These are phyloP conservation scores for Eulithis testata DNA, from an alignment of 2,888 invertebrate genomes.

Conservation along the genomic window DNA sequence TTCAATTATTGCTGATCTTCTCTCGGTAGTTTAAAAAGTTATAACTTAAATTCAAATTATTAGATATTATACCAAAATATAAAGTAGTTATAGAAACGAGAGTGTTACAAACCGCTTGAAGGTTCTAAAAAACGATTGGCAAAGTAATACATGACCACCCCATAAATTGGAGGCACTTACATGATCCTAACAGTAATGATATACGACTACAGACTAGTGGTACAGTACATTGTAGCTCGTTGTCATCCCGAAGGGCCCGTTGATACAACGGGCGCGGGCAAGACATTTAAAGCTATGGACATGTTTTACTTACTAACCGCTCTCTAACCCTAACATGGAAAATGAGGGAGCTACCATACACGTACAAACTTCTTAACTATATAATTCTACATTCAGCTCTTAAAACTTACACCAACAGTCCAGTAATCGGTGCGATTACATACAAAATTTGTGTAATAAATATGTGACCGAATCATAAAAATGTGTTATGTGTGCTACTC, in stretches of 20 bases:
- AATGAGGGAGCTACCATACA: conserved; percentile 78
- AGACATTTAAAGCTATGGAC: conserved; percentile 84
- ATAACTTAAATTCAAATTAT: background rate
- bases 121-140: conserved; percentile 48
- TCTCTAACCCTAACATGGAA: conserved; percentile 78
- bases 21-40: background rate
- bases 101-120: conserved; percentile 15
- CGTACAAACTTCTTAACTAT: conserved; percentile 77
- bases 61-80: conserved; percentile 14
- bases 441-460: conserved; percentile 79
- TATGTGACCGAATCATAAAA: conserved; percentile 74
- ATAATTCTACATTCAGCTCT: conserved; percentile 75
- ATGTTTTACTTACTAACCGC: conserved; percentile 79
- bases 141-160: conserved; percentile 73
- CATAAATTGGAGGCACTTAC: conserved; percentile 81
- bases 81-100: conserved; percentile 19
- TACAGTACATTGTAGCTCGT: conserved; percentile 78
- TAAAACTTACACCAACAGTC: conserved; percentile 73
- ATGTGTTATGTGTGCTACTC: conserved; percentile 74
- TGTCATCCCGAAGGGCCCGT: conserved; percentile 76
- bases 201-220: conserved; percentile 80
- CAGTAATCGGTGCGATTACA: conserved; percentile 77
- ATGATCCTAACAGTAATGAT: conserved; percentile 83
- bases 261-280: conserved; percentile 81
- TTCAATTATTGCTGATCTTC: conserved; percentile 54